Evolutionary conservation across 2,888 invertebrate species (phyloP).

Genomic region (Brachyptera risi): DNA sequence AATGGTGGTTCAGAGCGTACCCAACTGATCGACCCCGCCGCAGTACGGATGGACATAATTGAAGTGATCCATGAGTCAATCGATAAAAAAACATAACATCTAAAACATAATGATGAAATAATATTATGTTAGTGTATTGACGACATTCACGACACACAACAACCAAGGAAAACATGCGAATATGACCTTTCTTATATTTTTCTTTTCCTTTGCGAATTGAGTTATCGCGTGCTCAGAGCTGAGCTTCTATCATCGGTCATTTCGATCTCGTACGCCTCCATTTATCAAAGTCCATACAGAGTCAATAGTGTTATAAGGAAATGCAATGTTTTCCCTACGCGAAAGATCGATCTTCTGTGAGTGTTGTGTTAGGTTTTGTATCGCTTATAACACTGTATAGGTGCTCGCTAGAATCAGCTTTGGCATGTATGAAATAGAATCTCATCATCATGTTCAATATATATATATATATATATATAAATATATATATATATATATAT

Average conservation of each 20-base stretch:
- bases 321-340: constrained; percentile 20
- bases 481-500: no score
- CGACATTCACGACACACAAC: no score
- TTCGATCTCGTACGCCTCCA: constrained; percentile 1
- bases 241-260: constrained; percentile 12
- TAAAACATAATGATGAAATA: neutral
- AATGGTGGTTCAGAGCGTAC: no score
- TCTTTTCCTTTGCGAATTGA: constrained; percentile 4
- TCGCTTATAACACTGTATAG: no score
- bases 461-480: no score
- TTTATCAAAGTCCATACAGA: constrained; percentile 10
- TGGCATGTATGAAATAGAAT: no score
- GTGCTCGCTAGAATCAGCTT: no score
- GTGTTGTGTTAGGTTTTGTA: neutral
- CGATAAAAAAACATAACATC: no score
- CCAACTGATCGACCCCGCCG: no score
- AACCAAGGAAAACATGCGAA: neutral
- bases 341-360: neutral
- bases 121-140: neutral
- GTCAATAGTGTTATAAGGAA: constrained; percentile 4
- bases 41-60: no score
- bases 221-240: constrained; percentile 6
- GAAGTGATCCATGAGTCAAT: no score
- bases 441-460: neutral
- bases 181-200: constrained; percentile 8